Conservation (phyloP, 2,888 invertebrate genomes). For the Aethes cnicana region DNA sequence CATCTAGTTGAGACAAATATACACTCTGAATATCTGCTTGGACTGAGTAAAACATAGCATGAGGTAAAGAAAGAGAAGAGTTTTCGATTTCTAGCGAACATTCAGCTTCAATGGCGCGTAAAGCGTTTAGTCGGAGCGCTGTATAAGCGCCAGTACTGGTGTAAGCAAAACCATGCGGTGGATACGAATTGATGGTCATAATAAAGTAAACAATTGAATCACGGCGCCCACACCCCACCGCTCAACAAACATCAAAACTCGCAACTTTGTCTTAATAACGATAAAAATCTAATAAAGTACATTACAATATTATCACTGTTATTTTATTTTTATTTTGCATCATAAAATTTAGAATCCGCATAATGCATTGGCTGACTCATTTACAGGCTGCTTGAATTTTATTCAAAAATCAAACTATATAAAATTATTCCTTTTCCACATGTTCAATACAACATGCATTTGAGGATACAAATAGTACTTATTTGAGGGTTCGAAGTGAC, state of each 20-base stretch:
- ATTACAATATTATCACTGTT: conserved; percentile 15
- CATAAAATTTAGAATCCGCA: conserved; percentile 17
- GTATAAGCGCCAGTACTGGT: conserved; percentile 34
- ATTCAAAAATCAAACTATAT: not conserved
- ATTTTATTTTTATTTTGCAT: conserved; percentile 15
- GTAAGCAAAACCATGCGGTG: conserved; percentile 54
- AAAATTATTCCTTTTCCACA: not conserved
- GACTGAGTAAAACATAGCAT: not conserved
- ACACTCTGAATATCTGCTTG: not conserved
- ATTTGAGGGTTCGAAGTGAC: not conserved
- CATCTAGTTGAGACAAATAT: conserved; percentile 13
- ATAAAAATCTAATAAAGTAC: conserved; percentile 21
- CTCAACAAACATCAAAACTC: conserved; percentile 26
- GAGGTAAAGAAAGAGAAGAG: not conserved
- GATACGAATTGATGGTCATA: conserved; percentile 52
- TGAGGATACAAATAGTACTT: not conserved
- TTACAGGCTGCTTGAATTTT: conserved; percentile 9
- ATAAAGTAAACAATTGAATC: conserved; percentile 68
- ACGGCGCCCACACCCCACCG: conserved; percentile 44
- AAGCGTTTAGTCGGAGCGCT: no score
- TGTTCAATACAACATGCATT: not conserved
- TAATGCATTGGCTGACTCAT: conserved; percentile 21
- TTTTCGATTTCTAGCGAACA: no score
- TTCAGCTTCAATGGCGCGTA: no score
- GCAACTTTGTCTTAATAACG: conserved; percentile 27